Evolutionary conservation across 1,140 invertebrate species (phyloP).

Genomic region (Pogonomyrmex barbatus): DNA sequence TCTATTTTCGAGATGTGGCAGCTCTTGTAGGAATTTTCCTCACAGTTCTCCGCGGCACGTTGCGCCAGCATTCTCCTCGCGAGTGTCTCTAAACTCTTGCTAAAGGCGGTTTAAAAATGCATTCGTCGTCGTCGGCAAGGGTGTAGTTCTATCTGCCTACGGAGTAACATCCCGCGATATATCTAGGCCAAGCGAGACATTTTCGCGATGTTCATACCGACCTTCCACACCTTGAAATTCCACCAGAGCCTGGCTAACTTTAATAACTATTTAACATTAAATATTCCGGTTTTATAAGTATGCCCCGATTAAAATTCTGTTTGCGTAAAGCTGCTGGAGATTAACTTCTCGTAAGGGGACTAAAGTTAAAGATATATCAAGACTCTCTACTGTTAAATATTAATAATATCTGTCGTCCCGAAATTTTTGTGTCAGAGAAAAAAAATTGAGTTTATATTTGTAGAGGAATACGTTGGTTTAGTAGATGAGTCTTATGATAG

Average conservation of each 20-base stretch:
- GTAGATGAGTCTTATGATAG: not conserved
- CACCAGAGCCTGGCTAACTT: not conserved
- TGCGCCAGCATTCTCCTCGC: not conserved
- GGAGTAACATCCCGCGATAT: constrained; percentile 28
- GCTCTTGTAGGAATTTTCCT: constrained; percentile 1
- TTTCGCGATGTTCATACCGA: constrained; percentile 7
- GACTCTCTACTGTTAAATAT: not conserved
- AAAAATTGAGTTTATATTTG: not conserved
- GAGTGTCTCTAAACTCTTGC: constrained; percentile 40
- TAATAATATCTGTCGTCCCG: not conserved
- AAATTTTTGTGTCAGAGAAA: not conserved
- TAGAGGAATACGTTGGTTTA: not conserved
- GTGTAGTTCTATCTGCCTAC: constrained; percentile 23
- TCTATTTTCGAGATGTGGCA: not conserved
- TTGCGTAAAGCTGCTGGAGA: not conserved
- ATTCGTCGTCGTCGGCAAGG: constrained; percentile 32
- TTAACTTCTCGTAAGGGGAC: constrained; percentile 8
- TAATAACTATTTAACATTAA: constrained; percentile 53
- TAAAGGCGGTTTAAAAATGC: constrained; percentile 57
- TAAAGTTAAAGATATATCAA: not conserved
- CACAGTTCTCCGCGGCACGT: not conserved
- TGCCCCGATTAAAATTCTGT: constrained; percentile 27
- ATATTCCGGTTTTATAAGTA: constrained; percentile 32
- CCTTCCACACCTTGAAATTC: not conserved
- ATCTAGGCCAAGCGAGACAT: constrained; percentile 38